Percentiles rank a stretch among this genome's conserved stretches.
phyloP scores from a whole-genome alignment of 2,797 vertebrate species.

The Nasua narica region DNA sequence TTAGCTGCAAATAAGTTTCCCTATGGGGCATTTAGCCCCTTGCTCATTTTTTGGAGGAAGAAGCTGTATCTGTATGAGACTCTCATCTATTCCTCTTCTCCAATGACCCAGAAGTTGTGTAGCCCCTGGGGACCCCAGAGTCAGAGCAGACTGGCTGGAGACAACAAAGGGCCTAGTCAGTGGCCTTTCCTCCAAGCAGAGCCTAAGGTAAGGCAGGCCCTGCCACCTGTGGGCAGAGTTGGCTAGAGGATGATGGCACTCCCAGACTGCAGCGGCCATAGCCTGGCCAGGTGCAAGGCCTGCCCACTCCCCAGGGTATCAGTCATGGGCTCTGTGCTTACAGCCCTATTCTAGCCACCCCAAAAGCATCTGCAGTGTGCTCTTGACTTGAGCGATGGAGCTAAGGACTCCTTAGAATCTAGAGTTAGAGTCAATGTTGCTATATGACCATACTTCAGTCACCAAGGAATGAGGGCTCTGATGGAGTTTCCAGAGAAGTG shows the following conservation, averaged over 20 bases:
- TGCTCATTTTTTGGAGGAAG: not conserved
- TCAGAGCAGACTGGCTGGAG: not conserved
- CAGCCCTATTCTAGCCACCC: not conserved
- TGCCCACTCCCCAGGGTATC: not conserved
- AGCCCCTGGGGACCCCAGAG: not conserved
- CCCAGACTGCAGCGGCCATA: not conserved
- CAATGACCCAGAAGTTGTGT: not conserved
- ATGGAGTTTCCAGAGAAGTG: not conserved
- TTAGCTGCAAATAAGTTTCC: not conserved
- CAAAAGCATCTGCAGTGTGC: not conserved
- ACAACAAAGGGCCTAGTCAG: not conserved
- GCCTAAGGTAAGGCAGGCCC: not conserved
- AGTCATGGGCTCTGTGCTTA: not conserved
- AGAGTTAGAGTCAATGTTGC: not conserved
- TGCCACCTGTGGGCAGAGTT: not conserved
- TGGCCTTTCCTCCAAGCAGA: not conserved
- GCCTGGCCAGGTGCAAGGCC: not conserved
- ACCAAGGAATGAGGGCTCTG: not conserved
- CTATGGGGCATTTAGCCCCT: not conserved
- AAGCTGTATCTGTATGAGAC: not conserved
- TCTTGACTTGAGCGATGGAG: not conserved
- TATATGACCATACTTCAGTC: not conserved
- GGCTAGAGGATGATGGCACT: no score
- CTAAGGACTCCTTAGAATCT: not conserved
- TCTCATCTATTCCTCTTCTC: not conserved